phyloP scores from a whole-genome alignment of 2,888 invertebrate species.

The Parascotia fuliginaria region DNA sequence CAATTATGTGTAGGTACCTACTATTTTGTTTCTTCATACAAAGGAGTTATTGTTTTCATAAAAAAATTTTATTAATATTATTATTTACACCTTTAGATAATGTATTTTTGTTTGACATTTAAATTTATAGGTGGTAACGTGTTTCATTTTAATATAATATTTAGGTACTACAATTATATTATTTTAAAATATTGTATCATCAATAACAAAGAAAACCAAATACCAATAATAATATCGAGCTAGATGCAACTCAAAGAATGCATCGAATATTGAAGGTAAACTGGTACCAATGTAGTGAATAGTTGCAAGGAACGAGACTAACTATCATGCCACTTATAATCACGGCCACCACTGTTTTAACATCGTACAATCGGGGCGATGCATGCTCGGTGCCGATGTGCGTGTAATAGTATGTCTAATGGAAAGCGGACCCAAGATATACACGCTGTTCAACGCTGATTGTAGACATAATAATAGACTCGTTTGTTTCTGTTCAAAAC shows the following conservation, averaged over 20 bases:
- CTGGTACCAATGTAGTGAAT: conserved; percentile 30
- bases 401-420: conserved; percentile 42
- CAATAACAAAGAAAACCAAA: background rate
- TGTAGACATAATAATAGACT: conserved; percentile 34
- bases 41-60: background rate
- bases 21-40: conserved; percentile 23
- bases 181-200: background rate
- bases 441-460: conserved; percentile 41
- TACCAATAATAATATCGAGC: conserved; percentile 15
- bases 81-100: no score
- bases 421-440: conserved; percentile 41
- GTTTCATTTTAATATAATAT: no score
- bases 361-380: conserved; percentile 28
- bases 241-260: conserved; percentile 23
- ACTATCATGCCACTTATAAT: conserved; percentile 25
- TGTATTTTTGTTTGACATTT: no score
- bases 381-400: conserved; percentile 27
- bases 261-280: conserved; percentile 37
- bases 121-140: no score
- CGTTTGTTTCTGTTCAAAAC: conserved; percentile 30
- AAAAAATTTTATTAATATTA: background rate
- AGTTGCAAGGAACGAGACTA: conserved; percentile 30
- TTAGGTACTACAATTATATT: no score
- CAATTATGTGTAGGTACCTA: background rate
- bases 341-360: conserved; percentile 29